These are phyloP conservation scores for Lemur catta DNA, from an alignment of 2,797 vertebrate genomes.

Conservation along the genomic window DNA sequence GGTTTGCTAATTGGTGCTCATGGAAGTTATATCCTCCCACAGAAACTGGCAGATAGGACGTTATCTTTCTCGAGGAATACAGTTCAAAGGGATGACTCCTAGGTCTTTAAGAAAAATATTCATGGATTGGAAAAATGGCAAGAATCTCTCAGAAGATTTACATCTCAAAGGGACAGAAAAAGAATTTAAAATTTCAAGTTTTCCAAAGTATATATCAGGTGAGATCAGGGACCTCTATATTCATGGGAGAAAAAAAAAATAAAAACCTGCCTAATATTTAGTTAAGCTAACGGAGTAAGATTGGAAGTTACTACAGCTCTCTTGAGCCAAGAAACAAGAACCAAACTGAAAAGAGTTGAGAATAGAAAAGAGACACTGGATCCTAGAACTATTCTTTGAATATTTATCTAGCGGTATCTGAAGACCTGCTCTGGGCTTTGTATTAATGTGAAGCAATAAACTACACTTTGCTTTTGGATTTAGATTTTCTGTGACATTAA, in stretches of 20 bases:
- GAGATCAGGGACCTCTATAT: background rate
- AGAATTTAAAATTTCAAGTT: background rate
- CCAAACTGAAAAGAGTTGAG: background rate
- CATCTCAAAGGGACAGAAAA: background rate
- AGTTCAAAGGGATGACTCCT: background rate
- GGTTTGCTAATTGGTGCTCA: background rate
- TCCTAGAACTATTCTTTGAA: background rate
- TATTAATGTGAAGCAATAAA: background rate
- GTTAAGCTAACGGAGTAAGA: background rate
- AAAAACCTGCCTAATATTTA: background rate
- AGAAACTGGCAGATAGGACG: background rate
- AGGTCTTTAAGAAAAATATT: background rate
- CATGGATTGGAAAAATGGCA: background rate
- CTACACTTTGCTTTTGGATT: background rate
- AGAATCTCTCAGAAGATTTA: background rate
- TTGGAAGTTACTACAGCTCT: background rate
- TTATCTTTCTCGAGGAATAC: background rate
- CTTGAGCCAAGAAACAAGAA: background rate
- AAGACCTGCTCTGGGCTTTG: background rate
- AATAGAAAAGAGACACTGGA: background rate
- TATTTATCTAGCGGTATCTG: background rate
- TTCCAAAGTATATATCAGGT: background rate
- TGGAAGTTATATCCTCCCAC: background rate
- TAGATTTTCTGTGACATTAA: background rate
- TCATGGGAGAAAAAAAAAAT: background rate